phyloP scores from a whole-genome alignment of 2,888 invertebrate species.

The Pristionchus arcanus region DNA sequence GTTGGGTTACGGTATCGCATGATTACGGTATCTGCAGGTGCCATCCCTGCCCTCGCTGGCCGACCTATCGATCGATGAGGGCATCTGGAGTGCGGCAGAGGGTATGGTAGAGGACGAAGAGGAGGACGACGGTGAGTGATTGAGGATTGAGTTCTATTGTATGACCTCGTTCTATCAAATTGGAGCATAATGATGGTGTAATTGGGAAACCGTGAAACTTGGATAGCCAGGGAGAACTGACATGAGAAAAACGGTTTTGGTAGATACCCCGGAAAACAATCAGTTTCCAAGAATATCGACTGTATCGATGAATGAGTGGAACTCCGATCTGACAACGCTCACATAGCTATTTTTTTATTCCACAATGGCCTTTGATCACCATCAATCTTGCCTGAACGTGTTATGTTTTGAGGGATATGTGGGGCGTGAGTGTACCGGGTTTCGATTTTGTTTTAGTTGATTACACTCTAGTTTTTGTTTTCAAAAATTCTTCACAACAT shows the following conservation, averaged over 20 bases:
- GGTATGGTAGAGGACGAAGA: background rate
- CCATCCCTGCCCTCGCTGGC: conserved; percentile 35
- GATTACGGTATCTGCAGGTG: background rate
- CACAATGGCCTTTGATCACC: no score
- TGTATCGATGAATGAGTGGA: no score
- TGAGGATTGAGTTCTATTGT: background rate
- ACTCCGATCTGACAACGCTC: no score
- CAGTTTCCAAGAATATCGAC: background rate
- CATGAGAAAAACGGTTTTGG: no score
- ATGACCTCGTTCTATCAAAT: background rate
- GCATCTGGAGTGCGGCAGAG: conserved; percentile 18
- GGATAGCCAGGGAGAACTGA: background rate
- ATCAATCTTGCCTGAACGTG: no score
- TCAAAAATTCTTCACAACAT: no score
- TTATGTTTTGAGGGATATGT: no score
- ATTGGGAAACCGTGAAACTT: background rate
- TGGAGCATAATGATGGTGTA: background rate
- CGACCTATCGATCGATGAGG: conserved; percentile 37
- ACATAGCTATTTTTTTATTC: no score
- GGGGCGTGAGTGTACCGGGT: no score
- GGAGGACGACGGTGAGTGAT: conserved; percentile 2
- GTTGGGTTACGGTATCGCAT: no score
- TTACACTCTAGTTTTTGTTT: no score
- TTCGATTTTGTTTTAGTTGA: no score
- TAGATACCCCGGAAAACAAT: background rate